Base-by-base conservation (phyloP, 1,140 invertebrate genomes). In the Heterodera schachtii region DNA sequence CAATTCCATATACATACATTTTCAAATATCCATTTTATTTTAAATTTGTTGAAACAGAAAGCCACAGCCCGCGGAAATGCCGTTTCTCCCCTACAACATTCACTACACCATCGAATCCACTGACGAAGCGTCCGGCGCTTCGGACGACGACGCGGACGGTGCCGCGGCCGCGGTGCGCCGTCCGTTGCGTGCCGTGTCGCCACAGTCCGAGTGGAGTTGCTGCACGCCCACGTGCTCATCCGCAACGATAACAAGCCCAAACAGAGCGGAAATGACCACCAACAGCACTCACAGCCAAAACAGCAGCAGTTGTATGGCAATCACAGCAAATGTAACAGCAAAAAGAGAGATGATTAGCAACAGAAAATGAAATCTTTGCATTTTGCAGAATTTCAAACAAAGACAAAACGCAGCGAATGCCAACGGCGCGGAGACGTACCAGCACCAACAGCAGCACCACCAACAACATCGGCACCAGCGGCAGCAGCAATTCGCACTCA, bases 61-160 rank as follows among this genome's bases (percentile, higher is more conserved):
- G 43, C 84, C 84, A 7, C 69, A 81, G 19, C n/a, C 77, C 9
- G 85, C 85, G 75, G 84, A 85, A 76, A 44, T 80, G 19, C 84
- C 75, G 4, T 87, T 86, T 46, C 60, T 85, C 19, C 84, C 84
- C 11, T 85, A 85, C 73, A 85, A 85, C 69, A 85, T 85, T 80
- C 75, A 85, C 69, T 85, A 85, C 82, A 60, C 86, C 31, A 46
- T 85, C 16, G 85, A 85, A 47, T 67, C 73, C 49, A 83, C 86
- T 44, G 46, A 46, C 11, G 67, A 85, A 41, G 69, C 19, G 1
- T 73, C 41, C 16, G 70, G 66, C 47, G 47, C 31, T 13, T 64
- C 44, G 52, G 69, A 3, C 1, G 69, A 71, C 1, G 69, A 41
- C 6, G 49, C 49, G 69, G 31, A 71, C 31, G 43, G 19, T 69